Evolutionary conservation across 2,888 invertebrate genomes (phyloP), one percentile per base, ranked within the genome.

Genomic region (Latrodectus hesperus): DNA sequence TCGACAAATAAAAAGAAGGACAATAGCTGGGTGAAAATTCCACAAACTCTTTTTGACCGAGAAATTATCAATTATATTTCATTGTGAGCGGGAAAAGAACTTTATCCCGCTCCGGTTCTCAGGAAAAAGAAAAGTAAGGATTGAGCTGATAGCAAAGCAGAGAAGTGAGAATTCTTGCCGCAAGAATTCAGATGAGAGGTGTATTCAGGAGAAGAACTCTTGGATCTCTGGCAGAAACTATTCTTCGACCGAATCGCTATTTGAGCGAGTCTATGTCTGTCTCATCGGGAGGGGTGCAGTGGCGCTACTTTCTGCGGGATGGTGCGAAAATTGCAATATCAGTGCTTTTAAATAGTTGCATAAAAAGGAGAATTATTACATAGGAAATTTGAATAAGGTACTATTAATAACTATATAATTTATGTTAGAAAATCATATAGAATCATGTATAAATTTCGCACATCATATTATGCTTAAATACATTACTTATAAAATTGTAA

Each of bases 171-270:
- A 72, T 67, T 55, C 68, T 16, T 52, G 74, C n/a, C 53, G 70
- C n/a, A 17, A 73, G 73, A 73, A 73, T 73, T 73, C 73, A n/a
- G 52, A 51, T 12, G 83, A 51, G 71, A 67, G 72, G 78, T 84
- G 77, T 65, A 64, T 51, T 52, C 72, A 6, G 72, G 49, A 52
- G 78, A 67, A 78, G 52, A 73, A 73, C 78, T 84, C 77, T 78
- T 53, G 77, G 67, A 77, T 71, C 84, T 84, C 78, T 84, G 84
- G 77, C 67, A 26, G 78, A 68, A 84, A 78, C 53, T 78, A 55
- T 55, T 65, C 68, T 84, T 84, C 84, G 84, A 84, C 84, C 84
- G 78, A 73, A 60, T 78, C 84, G 67, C 17, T 22, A 72, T 51
- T 17, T 22, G 78, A 77, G 67, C 84, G 74, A 68, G 84, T 84